phyloP scores from a whole-genome alignment of 2,888 invertebrate genomes.

The Stenolophus ochropezus region DNA sequence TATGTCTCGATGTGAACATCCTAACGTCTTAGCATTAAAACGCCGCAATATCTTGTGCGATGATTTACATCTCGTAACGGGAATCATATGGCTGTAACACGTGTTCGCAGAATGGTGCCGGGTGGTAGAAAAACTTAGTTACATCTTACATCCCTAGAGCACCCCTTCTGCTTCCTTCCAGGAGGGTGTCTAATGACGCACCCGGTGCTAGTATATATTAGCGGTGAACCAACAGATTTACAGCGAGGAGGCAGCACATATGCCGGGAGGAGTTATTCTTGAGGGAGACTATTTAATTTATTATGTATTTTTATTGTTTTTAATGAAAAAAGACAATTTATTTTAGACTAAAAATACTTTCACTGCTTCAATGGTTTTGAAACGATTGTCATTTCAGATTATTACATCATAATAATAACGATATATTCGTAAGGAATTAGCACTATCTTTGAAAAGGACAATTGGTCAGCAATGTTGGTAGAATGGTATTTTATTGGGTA shows the following conservation, averaged over 20 bases:
- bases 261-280: not conserved
- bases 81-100: constrained; percentile 46
- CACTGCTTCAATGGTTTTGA: no score
- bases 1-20: no score
- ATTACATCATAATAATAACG: no score
- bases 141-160: constrained; percentile 28
- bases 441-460: no score
- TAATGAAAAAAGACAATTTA: no score
- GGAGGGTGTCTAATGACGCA: constrained; percentile 39
- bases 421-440: no score
- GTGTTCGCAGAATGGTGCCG: constrained; percentile 36
- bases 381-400: no score
- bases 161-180: constrained; percentile 40
- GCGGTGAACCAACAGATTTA: not conserved
- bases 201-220: constrained; percentile 41
- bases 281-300: not conserved
- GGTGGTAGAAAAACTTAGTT: constrained; percentile 43
- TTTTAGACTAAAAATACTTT: no score
- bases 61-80: constrained; percentile 32
- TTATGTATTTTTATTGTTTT: no score
- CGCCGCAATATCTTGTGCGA: not conserved
- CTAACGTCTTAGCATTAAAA: not conserved
- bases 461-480: no score
- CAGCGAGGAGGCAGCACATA: not conserved
- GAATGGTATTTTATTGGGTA: no score